These are phyloP conservation scores for Ceratothoa steindachneri DNA, from an alignment of 2,888 invertebrate genomes.

Conservation along the genomic window DNA sequence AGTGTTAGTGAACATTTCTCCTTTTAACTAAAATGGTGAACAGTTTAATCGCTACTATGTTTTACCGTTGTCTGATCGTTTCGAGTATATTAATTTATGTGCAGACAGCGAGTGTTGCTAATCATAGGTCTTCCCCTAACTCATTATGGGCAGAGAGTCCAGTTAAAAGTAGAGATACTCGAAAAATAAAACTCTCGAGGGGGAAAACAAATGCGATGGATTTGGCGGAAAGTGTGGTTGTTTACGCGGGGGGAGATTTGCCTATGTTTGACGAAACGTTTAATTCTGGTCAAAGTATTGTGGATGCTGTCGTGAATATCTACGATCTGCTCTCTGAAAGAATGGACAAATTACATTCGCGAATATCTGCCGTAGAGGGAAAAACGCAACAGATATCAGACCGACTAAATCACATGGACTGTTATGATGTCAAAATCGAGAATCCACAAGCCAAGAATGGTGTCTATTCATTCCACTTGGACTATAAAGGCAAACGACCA, in stretches of 20 bases:
- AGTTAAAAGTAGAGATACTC: background rate
- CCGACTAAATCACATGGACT: background rate
- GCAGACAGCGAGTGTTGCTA: background rate
- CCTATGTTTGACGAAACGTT: background rate
- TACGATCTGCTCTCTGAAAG: conserved; percentile 5
- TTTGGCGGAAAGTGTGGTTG: conserved; percentile 3
- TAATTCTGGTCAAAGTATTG: background rate
- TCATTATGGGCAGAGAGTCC: too few species aligned
- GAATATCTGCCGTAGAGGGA: background rate
- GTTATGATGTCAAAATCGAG: background rate
- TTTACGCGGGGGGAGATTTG: background rate
- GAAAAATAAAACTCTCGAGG: background rate
- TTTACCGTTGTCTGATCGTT: too few species aligned
- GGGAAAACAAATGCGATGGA: background rate
- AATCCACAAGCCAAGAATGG: conserved; percentile 1
- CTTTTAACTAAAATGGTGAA: too few species aligned
- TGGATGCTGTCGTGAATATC: background rate
- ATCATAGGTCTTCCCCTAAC: background rate
- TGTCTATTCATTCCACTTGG: conserved; percentile 37
- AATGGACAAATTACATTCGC: background rate
- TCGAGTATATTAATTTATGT: background rate
- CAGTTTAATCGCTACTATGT: too few species aligned
- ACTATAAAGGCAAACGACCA: conserved; percentile 40
- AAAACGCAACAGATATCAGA: conserved; percentile 2
- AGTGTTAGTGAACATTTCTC: too few species aligned